Evolutionary conservation across 2,797 vertebrate species (phyloP).

Genomic region (Pogonophryne albipinna): DNA sequence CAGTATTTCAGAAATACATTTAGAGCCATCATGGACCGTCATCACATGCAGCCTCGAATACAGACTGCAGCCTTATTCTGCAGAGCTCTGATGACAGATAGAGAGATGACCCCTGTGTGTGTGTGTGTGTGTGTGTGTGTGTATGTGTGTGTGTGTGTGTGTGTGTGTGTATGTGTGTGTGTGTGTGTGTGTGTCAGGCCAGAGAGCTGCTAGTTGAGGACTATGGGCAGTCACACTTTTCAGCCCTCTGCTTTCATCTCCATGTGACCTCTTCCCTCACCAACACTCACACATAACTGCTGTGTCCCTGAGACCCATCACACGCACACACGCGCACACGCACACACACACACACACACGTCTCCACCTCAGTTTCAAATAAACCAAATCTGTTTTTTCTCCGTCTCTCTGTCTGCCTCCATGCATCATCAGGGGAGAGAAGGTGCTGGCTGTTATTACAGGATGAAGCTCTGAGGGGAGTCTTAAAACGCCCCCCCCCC

Average conservation of each 20-base stretch:
- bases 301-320: too few relatives aligned
- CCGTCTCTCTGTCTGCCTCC: conserved; percentile 22
- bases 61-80: conserved; percentile 10
- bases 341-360: conserved; percentile 18
- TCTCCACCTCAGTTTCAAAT: conserved; percentile 1
- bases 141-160: conserved; percentile 14
- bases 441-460: conserved; percentile 46
- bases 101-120: neutral
- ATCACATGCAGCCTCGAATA: neutral
- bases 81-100: conserved; percentile 33
- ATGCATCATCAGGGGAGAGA: conserved; percentile 33
- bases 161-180: conserved; percentile 19
- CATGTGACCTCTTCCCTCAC: too few relatives aligned
- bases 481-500: conserved; percentile 1
- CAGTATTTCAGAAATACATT: neutral
- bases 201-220: conserved; percentile 16
- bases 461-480: conserved; percentile 16
- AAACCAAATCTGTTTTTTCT: conserved; percentile 28
- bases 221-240: conserved; percentile 22
- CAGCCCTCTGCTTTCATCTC: conserved; percentile 50
- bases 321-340: neutral
- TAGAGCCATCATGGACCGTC: neutral
- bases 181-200: neutral
- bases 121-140: conserved; percentile 9
- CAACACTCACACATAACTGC: too few relatives aligned